Conservation (phyloP, 2,113 vertebrate genomes). For the Callipepla squamata region DNA sequence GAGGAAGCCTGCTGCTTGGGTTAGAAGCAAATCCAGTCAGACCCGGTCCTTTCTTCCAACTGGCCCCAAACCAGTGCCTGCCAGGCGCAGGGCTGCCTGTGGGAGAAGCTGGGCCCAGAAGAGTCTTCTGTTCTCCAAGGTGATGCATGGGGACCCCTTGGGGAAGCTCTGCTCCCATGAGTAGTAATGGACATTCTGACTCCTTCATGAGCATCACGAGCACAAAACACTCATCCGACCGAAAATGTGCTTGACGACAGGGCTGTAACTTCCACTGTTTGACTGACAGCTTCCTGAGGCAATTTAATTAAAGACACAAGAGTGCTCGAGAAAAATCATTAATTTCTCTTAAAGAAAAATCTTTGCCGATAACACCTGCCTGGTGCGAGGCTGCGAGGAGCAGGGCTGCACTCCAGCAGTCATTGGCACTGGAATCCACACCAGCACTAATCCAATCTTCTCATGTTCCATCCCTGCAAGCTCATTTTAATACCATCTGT, state of each 20-base stretch:
- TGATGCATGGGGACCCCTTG: neutral
- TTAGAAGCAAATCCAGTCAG: neutral
- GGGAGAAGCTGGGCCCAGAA: neutral
- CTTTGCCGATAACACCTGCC: neutral
- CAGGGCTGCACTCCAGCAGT: neutral
- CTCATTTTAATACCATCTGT: slow-evolving; percentile 6
- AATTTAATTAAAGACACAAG: slow-evolving; percentile 12
- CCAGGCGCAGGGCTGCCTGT: neutral
- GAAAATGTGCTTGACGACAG: neutral
- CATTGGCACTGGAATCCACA: neutral
- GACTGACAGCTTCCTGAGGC: slow-evolving; percentile 15
- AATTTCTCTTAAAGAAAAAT: neutral
- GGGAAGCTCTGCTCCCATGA: neutral
- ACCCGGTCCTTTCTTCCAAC: neutral
- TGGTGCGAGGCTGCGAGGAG: accelerated
- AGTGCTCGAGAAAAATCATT: neutral
- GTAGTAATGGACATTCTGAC: neutral
- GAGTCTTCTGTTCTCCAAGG: neutral
- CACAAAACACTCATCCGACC: neutral
- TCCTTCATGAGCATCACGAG: neutral
- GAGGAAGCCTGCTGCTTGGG: neutral
- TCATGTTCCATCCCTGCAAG: neutral
- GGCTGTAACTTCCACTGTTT: neutral
- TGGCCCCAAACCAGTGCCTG: neutral
- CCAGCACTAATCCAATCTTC: neutral